Base-by-base conservation (phyloP, 2,113 vertebrate species). In the Xyrauchen texanus region DNA sequence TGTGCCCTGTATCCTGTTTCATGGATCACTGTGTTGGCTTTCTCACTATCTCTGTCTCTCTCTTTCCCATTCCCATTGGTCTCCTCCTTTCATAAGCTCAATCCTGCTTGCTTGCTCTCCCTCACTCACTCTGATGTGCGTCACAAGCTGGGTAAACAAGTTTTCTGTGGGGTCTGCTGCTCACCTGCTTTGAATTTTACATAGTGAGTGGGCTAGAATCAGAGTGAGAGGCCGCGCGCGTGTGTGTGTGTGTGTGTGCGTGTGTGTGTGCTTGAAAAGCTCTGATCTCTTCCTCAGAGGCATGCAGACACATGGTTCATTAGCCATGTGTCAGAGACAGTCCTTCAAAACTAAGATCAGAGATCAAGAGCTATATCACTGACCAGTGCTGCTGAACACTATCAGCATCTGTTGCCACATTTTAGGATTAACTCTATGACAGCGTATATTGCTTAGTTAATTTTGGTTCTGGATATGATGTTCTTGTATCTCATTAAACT, bases 1-100 rank as follows among this genome's bases (percentile, higher is more conserved):
- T 72, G 46, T 51, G 55, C 77, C n/a, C n/a, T 2, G 42, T 62
- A 71, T 82, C 76, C 63, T 78, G 51, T 82, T 79, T 75, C 68
- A 72, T 76, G 49, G 53, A 15, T 68, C 51, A 69, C 13, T 69
- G 52, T 75, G 42, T 78, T 42, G 51, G 57, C 42, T 78, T 66
- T 44, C 57, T 60, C 46, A 77, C 45, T 15, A 47, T 63, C 49
- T 65, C 64, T 66, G 46, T 76, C 15, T 42, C 46, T 76, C 65
- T 44, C 73, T 77, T 34, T 34, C 21, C 21, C 21, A 61, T 70
- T 34, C 65, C 57, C 57, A 45, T 85, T n/a, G 61, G 44, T 71
- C 16, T 60, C 49, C 57, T 55, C 51, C 60, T 49, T 58, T 74
- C 65, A 34, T 77, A 46, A 60, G 55, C 70, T 60, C 55, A 6